Evolutionary conservation across 2,113 vertebrate species (phyloP).

Genomic region (Nibea albiflora): DNA sequence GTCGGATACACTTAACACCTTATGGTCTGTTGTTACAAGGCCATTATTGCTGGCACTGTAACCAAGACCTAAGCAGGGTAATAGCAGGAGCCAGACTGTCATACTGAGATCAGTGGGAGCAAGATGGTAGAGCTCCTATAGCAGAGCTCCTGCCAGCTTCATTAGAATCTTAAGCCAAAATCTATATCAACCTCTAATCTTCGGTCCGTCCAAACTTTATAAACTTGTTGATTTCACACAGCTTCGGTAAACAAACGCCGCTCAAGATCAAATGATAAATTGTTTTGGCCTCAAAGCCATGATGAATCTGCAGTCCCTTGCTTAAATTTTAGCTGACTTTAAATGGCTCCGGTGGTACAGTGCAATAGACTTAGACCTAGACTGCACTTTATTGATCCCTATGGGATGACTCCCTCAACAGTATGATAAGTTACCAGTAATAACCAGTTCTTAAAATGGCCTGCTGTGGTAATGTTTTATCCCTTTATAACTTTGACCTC

Average conservation of each 20-base stretch:
- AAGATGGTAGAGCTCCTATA: not conserved
- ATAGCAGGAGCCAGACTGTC: not conserved
- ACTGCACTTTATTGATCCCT: too few species aligned
- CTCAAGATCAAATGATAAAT: not conserved
- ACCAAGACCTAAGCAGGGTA: not conserved
- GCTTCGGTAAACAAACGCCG: not conserved
- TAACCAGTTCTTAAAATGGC: not conserved
- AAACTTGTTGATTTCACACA: not conserved
- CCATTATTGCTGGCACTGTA: not conserved
- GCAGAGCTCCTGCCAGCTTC: not conserved
- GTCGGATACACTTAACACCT: not conserved
- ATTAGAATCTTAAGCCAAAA: not conserved
- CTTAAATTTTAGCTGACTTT: not conserved
- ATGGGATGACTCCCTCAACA: too few species aligned
- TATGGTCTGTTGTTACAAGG: conserved; percentile 8
- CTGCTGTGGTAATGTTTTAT: not conserved
- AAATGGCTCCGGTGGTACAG: not conserved
- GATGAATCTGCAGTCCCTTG: not conserved
- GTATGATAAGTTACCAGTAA: not conserved
- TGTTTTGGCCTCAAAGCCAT: not conserved
- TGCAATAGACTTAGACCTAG: not conserved
- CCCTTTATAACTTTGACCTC: not conserved
- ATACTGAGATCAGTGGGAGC: not conserved
- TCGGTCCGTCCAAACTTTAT: not conserved
- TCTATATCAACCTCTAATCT: not conserved